A percentile compares a stretch with the other conserved stretches of the same genome.
These are phyloP conservation scores for Momotus momota DNA, from an alignment of 2,797 vertebrate genomes.

Conservation along the genomic window DNA sequence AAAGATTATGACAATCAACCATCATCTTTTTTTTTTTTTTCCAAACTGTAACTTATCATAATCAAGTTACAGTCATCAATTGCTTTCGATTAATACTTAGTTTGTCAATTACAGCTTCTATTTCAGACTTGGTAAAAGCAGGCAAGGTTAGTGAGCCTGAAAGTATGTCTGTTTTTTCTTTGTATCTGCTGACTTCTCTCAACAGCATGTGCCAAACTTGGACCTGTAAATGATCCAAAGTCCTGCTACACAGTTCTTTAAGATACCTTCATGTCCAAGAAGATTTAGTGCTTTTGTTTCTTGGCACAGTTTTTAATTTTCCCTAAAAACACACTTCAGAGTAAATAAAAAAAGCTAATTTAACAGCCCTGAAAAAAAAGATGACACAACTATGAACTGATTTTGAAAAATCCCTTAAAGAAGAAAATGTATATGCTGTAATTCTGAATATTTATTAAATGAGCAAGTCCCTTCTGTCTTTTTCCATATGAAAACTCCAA, in stretches of 20 bases:
- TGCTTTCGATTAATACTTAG: not conserved
- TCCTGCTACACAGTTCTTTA: not conserved
- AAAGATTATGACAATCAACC: not conserved
- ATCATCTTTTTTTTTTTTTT: too few relatives aligned
- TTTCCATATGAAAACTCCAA: not conserved
- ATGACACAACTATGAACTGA: not conserved
- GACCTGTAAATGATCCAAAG: not conserved
- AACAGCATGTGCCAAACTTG: not conserved
- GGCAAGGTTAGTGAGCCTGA: not conserved
- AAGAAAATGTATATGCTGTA: fast-evolving
- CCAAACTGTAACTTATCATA: not conserved
- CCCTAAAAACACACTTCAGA: not conserved
- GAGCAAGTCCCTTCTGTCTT: not conserved
- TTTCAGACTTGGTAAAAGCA: not conserved
- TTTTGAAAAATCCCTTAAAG: not conserved
- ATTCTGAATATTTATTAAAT: not conserved
- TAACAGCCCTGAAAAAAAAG: not conserved
- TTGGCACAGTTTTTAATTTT: not conserved
- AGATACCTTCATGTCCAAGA: not conserved
- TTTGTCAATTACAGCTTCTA: not conserved
- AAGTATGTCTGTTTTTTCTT: not conserved
- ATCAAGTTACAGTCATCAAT: not conserved
- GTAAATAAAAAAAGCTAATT: conserved; percentile 7
- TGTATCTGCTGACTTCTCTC: not conserved
- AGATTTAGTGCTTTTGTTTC: not conserved